These are phyloP conservation scores for Cisticola juncidis DNA, from an alignment of 2,113 vertebrate genomes.

Conservation along the genomic window DNA sequence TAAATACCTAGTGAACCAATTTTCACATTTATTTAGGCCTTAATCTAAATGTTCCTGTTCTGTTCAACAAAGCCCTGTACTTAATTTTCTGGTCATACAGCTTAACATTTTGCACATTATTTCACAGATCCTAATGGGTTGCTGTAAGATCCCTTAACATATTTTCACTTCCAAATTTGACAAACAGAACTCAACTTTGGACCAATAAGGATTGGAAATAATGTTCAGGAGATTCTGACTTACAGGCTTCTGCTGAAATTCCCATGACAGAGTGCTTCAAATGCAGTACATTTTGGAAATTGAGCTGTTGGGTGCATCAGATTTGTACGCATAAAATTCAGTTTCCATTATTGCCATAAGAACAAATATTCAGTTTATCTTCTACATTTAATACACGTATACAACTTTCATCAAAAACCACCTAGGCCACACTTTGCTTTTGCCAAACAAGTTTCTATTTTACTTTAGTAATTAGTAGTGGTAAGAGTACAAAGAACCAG, in stretches of 20 bases:
- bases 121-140: not conserved
- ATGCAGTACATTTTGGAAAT: not conserved
- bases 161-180: not conserved
- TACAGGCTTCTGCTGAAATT: not conserved
- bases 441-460: not conserved
- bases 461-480: not conserved
- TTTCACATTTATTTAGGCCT: not conserved
- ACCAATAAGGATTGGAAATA: not conserved
- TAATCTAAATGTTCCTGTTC: not conserved
- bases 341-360: not conserved
- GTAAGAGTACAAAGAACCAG: not conserved
- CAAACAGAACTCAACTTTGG: not conserved
- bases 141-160: not conserved
- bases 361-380: not conserved
- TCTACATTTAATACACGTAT: rapidly evolving
- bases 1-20: not conserved
- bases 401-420: not conserved
- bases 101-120: not conserved
- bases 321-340: not conserved
- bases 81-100: not conserved
- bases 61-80: not conserved
- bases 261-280: not conserved
- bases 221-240: not conserved
- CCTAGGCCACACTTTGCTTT: not conserved
- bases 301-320: not conserved